Base-by-base conservation (phyloP, 2,888 invertebrate species). In the Dynastes maya region DNA sequence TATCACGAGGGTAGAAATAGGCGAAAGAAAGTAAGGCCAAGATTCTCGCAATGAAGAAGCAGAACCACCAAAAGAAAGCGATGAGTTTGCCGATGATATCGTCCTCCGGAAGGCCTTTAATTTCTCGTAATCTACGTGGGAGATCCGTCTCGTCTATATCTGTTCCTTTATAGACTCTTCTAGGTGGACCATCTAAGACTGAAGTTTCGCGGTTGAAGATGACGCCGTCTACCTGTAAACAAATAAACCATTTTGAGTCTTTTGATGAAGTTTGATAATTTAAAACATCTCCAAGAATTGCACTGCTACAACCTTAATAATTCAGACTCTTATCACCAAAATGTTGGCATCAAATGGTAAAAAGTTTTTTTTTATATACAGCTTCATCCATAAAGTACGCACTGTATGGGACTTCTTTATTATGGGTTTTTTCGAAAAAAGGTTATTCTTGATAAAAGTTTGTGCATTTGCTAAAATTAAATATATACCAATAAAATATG, bases 31-130 rank as follows among this genome's bases (percentile, higher is more conserved):
- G 92, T 64, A 95, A 90, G 37, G 95, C 91, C 70, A 95, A 89
- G 88, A 95, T 90, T 67, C 96, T 91, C 58, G 94, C 92, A n/a
- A 93, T 85, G 68, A 95, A 91, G 85, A 95, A 95, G 63, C 92
- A 89, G 81, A 94, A 93, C 96, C 96, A 96, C 86, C 94, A 95
- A n/a, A 94, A 87, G 85, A 93, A 94, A 37, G 94, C 91, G 2
- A 95, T 89, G 5, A 93, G 86, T 82, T 92, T 92, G 11, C 94
- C 94, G 0, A 93, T 90, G 1, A 93, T 91, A 84, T 95, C 95
- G 83, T 95, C 95, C 81, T 95, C 94, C 81, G 94, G 93, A 8
- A 95, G 90, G 6, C 94, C 94, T 82, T 93, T 93, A 53, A 87
- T 83, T 64, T 85, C 82, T 8, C 81, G 81, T 4, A 87, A 71